These are phyloP conservation scores for Eidolon helvum DNA, from an alignment of 2,113 vertebrate genomes.

Conservation along the genomic window DNA sequence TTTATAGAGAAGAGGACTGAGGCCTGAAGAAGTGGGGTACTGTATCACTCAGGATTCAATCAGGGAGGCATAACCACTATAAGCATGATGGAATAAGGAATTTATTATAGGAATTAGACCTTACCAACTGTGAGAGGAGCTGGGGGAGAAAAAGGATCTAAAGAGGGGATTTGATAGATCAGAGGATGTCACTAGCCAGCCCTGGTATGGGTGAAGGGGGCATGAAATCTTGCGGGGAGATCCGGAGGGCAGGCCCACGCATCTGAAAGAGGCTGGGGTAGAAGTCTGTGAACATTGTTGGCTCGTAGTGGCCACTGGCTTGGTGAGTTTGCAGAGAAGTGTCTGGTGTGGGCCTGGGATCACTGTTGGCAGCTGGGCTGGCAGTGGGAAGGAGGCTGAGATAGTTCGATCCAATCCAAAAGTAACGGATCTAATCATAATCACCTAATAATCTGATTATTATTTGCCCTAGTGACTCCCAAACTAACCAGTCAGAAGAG, in stretches of 20 bases:
- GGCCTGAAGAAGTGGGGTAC: background rate
- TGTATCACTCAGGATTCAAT: background rate
- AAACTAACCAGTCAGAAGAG: conserved; percentile 26
- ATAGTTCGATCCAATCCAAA: background rate
- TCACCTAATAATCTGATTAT: background rate
- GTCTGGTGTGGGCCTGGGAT: background rate
- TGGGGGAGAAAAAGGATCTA: background rate
- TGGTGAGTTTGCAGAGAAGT: background rate
- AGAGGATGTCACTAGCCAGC: background rate
- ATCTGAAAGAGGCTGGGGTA: background rate
- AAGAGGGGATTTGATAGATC: background rate
- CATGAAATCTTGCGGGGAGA: background rate
- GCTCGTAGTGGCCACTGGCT: background rate
- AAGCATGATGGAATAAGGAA: background rate
- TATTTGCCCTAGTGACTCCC: background rate
- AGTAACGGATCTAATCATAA: background rate
- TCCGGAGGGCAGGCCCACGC: background rate
- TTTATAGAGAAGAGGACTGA: background rate
- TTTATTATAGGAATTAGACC: background rate
- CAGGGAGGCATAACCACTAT: background rate
- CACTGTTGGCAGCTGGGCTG: background rate
- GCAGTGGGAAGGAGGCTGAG: background rate
- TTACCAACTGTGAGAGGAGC: background rate
- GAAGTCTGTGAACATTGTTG: background rate
- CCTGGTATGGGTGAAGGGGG: background rate